Conservation (phyloP, 2,797 vertebrate species). For the Gorsachius magnificus region DNA sequence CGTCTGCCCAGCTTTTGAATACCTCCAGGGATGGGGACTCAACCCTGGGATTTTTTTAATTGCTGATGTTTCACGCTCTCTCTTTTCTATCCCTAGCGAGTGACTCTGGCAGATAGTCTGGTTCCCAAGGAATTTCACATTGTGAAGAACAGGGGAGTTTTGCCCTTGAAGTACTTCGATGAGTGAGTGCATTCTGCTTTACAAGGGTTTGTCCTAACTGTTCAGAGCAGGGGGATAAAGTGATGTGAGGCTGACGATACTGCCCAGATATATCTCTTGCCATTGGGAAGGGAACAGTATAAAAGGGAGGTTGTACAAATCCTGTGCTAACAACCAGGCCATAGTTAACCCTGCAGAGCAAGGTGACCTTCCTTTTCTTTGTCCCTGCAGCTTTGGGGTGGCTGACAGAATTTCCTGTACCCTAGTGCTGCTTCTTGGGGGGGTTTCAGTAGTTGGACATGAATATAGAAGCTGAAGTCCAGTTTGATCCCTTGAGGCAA, state of each 20-base stretch:
- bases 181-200: constrained; percentile 79
- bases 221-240: not conserved
- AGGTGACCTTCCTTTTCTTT: not conserved
- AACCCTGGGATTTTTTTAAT: no score
- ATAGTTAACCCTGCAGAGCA: not conserved
- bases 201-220: not conserved
- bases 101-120: constrained; percentile 74
- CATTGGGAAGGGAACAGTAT: not conserved
- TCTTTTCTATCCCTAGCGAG: constrained; percentile 58
- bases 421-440: not conserved
- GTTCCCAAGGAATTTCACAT: constrained; percentile 90
- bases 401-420: not conserved
- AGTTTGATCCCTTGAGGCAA: not conserved
- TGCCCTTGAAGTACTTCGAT: constrained; percentile 83
- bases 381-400: not conserved
- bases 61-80: not conserved
- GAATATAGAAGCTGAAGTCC: not conserved
- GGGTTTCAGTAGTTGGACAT: not conserved
- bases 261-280: not conserved
- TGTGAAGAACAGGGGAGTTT: constrained; percentile 84
- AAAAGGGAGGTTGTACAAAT: not conserved
- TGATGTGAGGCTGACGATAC: not conserved
- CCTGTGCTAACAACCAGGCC: not conserved
- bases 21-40: no score
- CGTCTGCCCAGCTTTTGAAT: no score